A percentile compares a stretch with the other conserved stretches of the same genome.
Conservation (phyloP, 2,888 invertebrate species). For the Furcula furcula region DNA sequence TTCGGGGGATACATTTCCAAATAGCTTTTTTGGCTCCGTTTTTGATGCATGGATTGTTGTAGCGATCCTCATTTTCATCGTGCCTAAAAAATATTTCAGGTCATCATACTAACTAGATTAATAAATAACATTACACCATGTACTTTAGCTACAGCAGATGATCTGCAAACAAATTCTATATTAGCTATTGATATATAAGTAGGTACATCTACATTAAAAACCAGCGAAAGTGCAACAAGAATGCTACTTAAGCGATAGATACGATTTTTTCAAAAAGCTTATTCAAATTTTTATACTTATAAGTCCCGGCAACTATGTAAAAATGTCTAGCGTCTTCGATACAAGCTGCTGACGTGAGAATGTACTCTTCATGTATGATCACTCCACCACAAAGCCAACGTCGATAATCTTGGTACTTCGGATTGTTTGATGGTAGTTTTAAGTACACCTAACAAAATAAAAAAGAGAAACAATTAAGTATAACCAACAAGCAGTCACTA, state of each 20-base stretch:
- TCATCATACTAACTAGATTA: no score
- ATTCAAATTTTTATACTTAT: no score
- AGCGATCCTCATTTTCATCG: constrained; percentile 38
- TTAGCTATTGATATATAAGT: no score
- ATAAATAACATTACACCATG: no score
- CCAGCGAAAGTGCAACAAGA: no score
- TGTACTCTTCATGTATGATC: constrained; percentile 53
- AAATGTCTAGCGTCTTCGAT: constrained; percentile 53
- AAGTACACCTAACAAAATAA: constrained; percentile 54
- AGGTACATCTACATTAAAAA: no score
- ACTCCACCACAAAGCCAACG: constrained; percentile 56
- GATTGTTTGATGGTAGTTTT: constrained; percentile 49
- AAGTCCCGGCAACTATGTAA: constrained; percentile 53
- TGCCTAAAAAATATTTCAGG: constrained; percentile 34
- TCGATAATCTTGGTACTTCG: constrained; percentile 49
- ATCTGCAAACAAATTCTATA: no score
- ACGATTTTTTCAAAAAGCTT: no score
- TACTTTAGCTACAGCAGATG: no score
- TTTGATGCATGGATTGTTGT: constrained; percentile 47
- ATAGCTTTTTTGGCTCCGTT: constrained; percentile 58
- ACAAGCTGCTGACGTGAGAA: constrained; percentile 56
- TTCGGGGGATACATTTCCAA: constrained; percentile 61
- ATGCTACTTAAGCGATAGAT: no score
- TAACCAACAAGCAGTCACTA: no score
- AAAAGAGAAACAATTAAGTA: no score